A percentile compares a stretch with the other conserved stretches of the same genome.
phyloP scores from a whole-genome alignment of 2,113 vertebrate species.

The Amia ocellicauda region DNA sequence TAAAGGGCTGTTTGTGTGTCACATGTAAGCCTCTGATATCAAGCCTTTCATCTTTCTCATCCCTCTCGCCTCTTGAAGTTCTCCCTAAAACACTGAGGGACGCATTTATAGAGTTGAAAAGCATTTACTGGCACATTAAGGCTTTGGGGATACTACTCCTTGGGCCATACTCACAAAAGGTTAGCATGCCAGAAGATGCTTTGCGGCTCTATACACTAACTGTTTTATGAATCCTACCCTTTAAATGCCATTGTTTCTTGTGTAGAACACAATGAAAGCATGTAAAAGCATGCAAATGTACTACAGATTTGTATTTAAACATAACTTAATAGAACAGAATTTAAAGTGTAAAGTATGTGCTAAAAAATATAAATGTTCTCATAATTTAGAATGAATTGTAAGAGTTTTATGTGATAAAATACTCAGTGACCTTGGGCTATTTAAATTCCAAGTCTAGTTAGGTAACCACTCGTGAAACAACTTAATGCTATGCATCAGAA shows the following conservation, averaged over 20 bases:
- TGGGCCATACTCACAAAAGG: constrained; percentile 9
- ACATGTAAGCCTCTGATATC: constrained; percentile 30
- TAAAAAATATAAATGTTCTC: no score
- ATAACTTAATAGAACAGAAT: no score
- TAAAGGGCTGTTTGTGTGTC: constrained; percentile 11
- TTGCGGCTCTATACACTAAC: constrained; percentile 6
- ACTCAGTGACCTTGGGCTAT: no score
- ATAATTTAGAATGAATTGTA: no score
- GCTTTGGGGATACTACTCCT: constrained; percentile 31
- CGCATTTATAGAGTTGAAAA: constrained; percentile 49
- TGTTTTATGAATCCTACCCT: background rate
- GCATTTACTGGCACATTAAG: constrained; percentile 40
- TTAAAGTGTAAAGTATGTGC: no score
- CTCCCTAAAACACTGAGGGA: constrained; percentile 40
- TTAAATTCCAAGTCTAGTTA: no score
- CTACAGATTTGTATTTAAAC: background rate
- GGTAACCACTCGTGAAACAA: no score
- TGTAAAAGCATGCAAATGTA: constrained; percentile 9
- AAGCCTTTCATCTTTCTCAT: background rate
- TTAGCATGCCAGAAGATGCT: constrained; percentile 5
- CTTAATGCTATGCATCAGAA: no score
- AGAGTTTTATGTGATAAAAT: no score
- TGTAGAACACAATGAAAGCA: background rate
- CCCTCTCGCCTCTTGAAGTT: constrained; percentile 9
- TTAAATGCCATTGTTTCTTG: constrained; percentile 1